These are phyloP conservation scores for Phaethon lepturus DNA, from an alignment of 2,113 vertebrate genomes.

Conservation along the genomic window DNA sequence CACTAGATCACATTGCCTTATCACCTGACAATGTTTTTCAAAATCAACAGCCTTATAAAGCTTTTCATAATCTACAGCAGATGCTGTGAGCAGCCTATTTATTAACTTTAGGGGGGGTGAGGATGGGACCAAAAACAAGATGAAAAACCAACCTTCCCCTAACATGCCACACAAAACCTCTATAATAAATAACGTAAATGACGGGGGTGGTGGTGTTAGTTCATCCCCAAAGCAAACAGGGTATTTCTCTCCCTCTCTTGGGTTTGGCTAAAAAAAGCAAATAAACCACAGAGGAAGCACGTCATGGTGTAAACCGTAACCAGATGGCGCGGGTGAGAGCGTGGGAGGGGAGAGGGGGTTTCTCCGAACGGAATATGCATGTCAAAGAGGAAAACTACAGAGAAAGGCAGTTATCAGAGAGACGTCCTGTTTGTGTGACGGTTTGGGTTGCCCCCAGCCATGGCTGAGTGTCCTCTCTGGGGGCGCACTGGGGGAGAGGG, in stretches of 20 bases:
- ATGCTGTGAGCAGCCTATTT: neutral
- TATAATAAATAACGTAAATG: neutral
- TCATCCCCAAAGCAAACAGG: conserved; percentile 16
- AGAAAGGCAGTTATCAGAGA: neutral
- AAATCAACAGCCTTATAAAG: conserved; percentile 6
- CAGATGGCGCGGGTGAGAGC: conserved; percentile 80
- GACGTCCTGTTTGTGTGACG: neutral
- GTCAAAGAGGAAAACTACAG: conserved; percentile 61
- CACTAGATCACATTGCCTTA: neutral
- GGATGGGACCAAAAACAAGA: neutral
- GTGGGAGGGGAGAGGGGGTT: conserved; percentile 73
- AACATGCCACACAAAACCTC: neutral
- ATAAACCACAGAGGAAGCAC: conserved; percentile 80
- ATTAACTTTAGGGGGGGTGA: neutral
- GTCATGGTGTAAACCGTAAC: conserved; percentile 83
- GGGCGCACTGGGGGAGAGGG: neutral
- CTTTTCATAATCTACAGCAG: neutral
- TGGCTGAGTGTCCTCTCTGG: neutral
- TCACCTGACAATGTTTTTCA: neutral
- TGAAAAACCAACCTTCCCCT: neutral
- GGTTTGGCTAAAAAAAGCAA: conserved; percentile 54
- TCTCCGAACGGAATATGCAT: conserved; percentile 80
- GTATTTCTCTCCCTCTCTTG: conserved; percentile 5
- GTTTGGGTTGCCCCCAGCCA: neutral
- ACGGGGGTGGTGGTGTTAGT: neutral